Percentiles rank a stretch among this genome's conserved stretches.
These are phyloP conservation scores for Morus bassanus DNA, from an alignment of 2,797 vertebrate genomes.

Conservation along the genomic window DNA sequence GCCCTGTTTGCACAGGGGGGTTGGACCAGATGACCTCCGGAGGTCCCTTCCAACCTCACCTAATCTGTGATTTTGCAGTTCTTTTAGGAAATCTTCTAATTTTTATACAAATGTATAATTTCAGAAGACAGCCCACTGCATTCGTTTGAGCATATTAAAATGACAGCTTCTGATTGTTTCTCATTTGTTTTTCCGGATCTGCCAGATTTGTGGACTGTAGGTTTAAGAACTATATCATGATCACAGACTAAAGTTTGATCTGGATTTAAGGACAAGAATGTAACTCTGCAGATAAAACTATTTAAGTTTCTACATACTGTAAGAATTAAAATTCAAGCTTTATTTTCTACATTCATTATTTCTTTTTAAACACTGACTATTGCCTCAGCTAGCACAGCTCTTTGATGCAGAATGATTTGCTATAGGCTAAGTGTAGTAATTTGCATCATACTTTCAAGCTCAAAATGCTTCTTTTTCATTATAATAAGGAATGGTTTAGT, in stretches of 20 bases:
- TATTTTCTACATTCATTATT: constrained; percentile 29
- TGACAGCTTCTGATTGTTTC: neutral
- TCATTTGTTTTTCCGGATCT: neutral
- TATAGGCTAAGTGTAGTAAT: constrained; percentile 65
- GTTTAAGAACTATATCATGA: neutral
- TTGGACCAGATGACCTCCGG: neutral
- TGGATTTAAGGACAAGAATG: neutral
- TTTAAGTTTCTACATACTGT: neutral
- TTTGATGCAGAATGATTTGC: constrained; percentile 63
- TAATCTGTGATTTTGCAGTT: neutral
- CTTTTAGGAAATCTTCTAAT: neutral
- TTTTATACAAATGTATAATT: neutral
- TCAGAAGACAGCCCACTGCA: neutral
- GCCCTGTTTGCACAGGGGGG: rapidly evolving
- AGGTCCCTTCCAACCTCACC: neutral
- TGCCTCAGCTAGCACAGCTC: neutral
- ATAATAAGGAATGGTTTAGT: neutral
- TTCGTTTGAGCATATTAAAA: neutral
- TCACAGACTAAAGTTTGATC: neutral
- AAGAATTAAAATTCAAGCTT: constrained; percentile 6
- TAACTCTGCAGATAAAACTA: neutral
- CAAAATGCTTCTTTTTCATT: neutral
- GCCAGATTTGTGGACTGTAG: neutral
- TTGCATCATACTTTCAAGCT: constrained; percentile 36
- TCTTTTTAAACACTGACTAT: constrained; percentile 42